phyloP scores from a whole-genome alignment of 2,797 vertebrate genomes.

The Phalanger gymnotis region DNA sequence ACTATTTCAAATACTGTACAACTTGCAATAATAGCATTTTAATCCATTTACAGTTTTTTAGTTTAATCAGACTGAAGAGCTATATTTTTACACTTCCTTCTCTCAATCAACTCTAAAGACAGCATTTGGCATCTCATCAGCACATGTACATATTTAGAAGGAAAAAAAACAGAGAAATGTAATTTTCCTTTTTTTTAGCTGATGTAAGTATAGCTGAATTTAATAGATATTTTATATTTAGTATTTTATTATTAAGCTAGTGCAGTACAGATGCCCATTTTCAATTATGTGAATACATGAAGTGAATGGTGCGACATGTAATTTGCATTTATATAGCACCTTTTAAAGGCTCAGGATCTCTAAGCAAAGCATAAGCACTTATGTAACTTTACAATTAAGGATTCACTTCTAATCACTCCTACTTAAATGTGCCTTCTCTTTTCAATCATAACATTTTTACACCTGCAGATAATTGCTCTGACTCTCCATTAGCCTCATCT shows the following conservation, averaged over 20 bases:
- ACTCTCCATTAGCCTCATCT: conserved; percentile 72
- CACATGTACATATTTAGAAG: conserved; percentile 43
- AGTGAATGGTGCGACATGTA: conserved; percentile 71
- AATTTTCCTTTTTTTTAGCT: conserved; percentile 23
- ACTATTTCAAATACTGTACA: conserved; percentile 45
- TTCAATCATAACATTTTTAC: conserved; percentile 80
- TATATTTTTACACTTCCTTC: conserved; percentile 67
- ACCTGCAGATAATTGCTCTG: conserved; percentile 77
- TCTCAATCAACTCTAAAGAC: conserved; percentile 62
- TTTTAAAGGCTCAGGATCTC: conserved; percentile 73
- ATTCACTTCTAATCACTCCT: conserved; percentile 82
- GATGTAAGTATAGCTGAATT: conserved; percentile 52
- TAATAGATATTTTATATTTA: conserved; percentile 72
- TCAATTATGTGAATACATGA: conserved; percentile 68
- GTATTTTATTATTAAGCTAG: conserved; percentile 73
- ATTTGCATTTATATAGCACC: conserved; percentile 80
- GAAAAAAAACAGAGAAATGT: conserved; percentile 46
- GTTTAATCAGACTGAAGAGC: conserved; percentile 57
- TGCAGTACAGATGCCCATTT: conserved; percentile 65
- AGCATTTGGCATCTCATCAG: conserved; percentile 50
- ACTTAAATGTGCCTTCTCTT: conserved; percentile 78
- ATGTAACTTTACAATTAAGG: conserved; percentile 82
- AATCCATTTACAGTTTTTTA: conserved; percentile 54
- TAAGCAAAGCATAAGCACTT: conserved; percentile 77
- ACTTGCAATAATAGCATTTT: conserved; percentile 44